phyloP scores from a whole-genome alignment of 2,888 invertebrate genomes.

The Dysmachus trigonus region DNA sequence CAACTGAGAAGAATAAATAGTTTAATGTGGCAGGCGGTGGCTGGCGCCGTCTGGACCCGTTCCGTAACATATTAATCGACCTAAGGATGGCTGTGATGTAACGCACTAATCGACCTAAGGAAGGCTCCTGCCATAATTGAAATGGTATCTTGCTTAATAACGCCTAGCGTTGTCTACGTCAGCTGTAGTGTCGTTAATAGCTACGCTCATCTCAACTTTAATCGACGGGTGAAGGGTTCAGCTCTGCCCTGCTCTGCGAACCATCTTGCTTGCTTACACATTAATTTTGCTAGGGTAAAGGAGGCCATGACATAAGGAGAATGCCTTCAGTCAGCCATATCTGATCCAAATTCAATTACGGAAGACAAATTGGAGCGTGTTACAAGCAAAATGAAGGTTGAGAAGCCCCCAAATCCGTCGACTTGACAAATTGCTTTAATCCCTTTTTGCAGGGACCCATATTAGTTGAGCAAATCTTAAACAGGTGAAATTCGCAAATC shows the following conservation, averaged over 20 bases:
- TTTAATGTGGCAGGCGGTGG: neutral
- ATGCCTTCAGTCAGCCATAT: neutral
- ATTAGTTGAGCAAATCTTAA: neutral
- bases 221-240: neutral
- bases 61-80: neutral
- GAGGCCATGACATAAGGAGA: neutral
- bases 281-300: neutral
- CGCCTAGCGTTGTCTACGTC: neutral
- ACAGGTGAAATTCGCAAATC: slow-evolving; percentile 18
- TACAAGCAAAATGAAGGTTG: slow-evolving; percentile 21
- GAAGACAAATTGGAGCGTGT: slow-evolving; percentile 18
- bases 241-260: neutral
- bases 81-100: neutral
- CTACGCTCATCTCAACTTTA: neutral
- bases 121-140: neutral
- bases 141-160: neutral
- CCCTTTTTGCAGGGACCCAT: neutral
- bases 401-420: neutral
- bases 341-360: slow-evolving; percentile 26
- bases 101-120: neutral
- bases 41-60: neutral
- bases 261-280: neutral
- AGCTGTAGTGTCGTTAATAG: slow-evolving; percentile 8
- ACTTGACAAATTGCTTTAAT: slow-evolving; percentile 31
- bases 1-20: neutral